Base-by-base conservation (phyloP, 2,888 invertebrate genomes). In the Xestia sexstrigata region DNA sequence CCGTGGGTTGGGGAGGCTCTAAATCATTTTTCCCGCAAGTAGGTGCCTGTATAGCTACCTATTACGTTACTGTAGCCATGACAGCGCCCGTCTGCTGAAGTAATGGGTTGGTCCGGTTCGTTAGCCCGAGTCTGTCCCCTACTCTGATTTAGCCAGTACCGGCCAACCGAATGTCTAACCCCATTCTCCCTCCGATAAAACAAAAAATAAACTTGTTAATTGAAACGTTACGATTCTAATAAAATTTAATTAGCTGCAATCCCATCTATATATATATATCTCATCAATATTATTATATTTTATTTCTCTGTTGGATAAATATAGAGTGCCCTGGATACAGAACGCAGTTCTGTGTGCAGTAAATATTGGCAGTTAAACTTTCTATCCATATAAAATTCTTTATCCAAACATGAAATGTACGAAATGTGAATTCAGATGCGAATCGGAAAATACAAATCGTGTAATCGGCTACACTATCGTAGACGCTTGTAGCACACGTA, bases 41-140 rank as follows among this genome's bases (percentile, higher is more conserved):
- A 83, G 83, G 78, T 69, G 45, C 65, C 66, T 78, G 72, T 81
- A 75, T 84, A 85, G 70, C 78, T 87, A 82, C 65, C 79, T 85
- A 82, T 79, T 82, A 84, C 72, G 72, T 74, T 81, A 82, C 83
- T 84, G 86, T 89, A 86, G 80, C 83, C 78, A 88, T 86, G 89
- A 88, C 88, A 89, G 86, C 82, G 82, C 39, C 83, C 88, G 90
- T 88, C 89, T 88, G 87, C 80, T 80, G 78, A 88, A 90, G 92
- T 91, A 91, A 91, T 91, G 87, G 90, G 87, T 87, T 88, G 85
- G 85, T 88, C 85, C 89, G 91, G 91, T 91, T 92, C 92, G 92
- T 92, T 92, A 92, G 89, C 82, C 86, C 88, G 83, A 79, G 87
- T 89, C 88, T 82, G 82, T 84, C 80, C 83, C 85, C 83, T 78